A percentile compares a stretch with the other conserved stretches of the same genome.
phyloP scores from a whole-genome alignment of 1,140 invertebrate species.

The Drosophila persimilis region DNA sequence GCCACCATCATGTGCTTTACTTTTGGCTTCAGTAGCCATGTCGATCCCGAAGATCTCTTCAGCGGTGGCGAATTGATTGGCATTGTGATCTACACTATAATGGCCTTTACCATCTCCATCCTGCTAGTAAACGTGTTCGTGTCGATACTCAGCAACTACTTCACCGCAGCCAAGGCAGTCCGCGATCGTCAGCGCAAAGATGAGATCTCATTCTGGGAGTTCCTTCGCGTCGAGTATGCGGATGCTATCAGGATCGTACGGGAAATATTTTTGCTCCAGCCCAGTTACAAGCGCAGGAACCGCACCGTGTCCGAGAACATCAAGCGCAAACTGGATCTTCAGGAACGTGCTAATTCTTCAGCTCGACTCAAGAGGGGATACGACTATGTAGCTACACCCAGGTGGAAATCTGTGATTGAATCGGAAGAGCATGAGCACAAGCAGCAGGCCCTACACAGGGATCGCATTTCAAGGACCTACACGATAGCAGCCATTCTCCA shows the following conservation, averaged over 20 bases:
- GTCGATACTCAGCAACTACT: constrained; percentile 45
- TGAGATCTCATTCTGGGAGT: constrained; percentile 47
- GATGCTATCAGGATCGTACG: neutral
- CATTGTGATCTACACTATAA: constrained; percentile 44
- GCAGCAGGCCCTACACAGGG: constrained; percentile 4
- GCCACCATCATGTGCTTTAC: constrained; percentile 48
- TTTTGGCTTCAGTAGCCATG: constrained; percentile 47
- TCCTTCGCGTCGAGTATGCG: constrained; percentile 53
- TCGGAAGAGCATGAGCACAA: too few species aligned
- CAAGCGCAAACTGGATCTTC: neutral
- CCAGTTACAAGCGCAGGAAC: constrained; percentile 8
- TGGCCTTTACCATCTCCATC: constrained; percentile 58
- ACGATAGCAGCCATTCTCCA: constrained; percentile 29
- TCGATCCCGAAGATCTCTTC: constrained; percentile 41
- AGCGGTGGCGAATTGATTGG: constrained; percentile 52
- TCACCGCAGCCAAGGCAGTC: constrained; percentile 20
- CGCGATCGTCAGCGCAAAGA: constrained; percentile 1
- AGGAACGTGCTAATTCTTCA: too few species aligned
- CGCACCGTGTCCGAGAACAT: constrained; percentile 59
- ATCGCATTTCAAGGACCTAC: constrained; percentile 24
- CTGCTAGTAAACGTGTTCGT: constrained; percentile 64
- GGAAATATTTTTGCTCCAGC: neutral
- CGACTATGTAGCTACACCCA: neutral
- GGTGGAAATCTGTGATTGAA: neutral
- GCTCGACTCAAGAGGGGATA: neutral